Evolutionary conservation across 1,140 invertebrate genomes (phyloP).

Genomic region (Steinernema khuongi): DNA sequence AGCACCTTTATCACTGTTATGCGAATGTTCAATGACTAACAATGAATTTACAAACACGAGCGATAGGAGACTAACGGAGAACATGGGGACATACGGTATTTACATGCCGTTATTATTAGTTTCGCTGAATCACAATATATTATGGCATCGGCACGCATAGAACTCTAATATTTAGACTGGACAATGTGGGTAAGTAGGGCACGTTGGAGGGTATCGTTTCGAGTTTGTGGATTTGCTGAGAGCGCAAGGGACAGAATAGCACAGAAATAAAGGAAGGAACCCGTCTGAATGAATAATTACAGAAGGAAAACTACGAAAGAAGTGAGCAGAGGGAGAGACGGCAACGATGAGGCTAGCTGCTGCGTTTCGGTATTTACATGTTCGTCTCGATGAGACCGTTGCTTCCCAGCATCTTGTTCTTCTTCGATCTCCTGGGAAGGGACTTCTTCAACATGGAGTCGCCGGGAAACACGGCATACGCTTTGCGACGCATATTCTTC

Average conservation of each 20-base stretch:
- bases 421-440: constrained; percentile 21
- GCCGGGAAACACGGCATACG: constrained; percentile 32
- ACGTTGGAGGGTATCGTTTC: too few species aligned
- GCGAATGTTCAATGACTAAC: too few species aligned
- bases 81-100: neutral
- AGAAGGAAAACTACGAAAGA: neutral
- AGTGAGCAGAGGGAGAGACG: neutral
- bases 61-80: too few species aligned
- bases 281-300: constrained; percentile 10
- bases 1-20: too few species aligned
- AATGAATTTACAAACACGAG: too few species aligned
- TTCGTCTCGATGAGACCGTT: constrained; percentile 1
- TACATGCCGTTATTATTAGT: neutral
- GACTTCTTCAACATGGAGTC: constrained; percentile 36
- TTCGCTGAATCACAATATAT: neutral
- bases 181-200: neutral
- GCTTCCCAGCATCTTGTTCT: neutral
- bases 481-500: constrained; percentile 21
- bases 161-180: neutral
- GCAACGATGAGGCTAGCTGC: neutral
- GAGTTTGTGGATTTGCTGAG: neutral
- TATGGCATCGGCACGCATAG: neutral
- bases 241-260: neutral
- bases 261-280: neutral
- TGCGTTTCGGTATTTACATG: neutral